Conservation (phyloP, 2,888 invertebrate genomes). For the Cephalotes varians region DNA sequence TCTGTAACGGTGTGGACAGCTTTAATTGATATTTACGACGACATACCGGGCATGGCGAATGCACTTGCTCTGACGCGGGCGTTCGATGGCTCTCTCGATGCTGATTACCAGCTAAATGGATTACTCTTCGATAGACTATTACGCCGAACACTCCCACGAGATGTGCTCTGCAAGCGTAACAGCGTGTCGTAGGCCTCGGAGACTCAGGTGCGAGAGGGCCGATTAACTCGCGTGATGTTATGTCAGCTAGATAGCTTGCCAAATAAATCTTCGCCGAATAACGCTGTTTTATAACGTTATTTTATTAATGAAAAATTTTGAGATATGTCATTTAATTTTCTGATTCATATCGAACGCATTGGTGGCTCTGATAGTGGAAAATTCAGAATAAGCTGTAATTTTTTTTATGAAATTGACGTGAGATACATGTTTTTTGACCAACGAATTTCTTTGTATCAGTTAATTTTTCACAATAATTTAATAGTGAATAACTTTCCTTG, state of each 20-base stretch:
- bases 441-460: background rate
- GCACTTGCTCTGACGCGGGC: slow-evolving; percentile 11
- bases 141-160: slow-evolving; percentile 70
- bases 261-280: background rate
- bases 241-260: background rate
- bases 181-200: slow-evolving; percentile 19
- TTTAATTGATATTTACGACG: slow-evolving; percentile 74
- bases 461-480: background rate
- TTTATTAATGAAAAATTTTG: background rate
- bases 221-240: slow-evolving; percentile 9
- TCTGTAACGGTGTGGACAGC: slow-evolving; percentile 60
- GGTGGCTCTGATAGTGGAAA: background rate
- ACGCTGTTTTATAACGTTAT: background rate
- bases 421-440: background rate
- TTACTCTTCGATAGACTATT: slow-evolving; percentile 79
- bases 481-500: background rate
- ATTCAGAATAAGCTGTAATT: background rate
- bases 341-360: background rate
- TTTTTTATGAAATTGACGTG: background rate
- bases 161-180: slow-evolving; percentile 14
- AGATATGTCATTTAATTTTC: background rate
- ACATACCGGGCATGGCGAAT: slow-evolving; percentile 44
- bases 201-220: slow-evolving; percentile 54
- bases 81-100: slow-evolving; percentile 54
- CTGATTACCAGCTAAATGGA: slow-evolving; percentile 78